Conservation (phyloP, 2,888 invertebrate genomes). For the Mechanitis messenoides region DNA sequence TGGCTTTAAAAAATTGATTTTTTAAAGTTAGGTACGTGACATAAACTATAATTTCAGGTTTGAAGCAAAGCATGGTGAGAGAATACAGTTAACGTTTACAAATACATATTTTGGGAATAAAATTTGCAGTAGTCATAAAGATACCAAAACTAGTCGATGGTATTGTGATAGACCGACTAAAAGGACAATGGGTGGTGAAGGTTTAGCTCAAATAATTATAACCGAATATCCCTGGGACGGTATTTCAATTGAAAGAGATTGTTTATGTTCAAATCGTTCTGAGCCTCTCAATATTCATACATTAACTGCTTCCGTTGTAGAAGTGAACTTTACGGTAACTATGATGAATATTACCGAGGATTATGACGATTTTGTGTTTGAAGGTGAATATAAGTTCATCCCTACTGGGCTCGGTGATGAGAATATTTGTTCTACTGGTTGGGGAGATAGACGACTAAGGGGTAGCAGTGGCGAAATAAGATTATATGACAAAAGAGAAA, state of each 20-base stretch:
- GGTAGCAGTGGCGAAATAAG: slow-evolving; percentile 86
- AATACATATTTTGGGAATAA: slow-evolving; percentile 83
- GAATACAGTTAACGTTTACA: slow-evolving; percentile 82
- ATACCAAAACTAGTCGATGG: slow-evolving; percentile 81
- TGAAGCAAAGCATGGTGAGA: slow-evolving; percentile 81
- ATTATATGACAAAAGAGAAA: slow-evolving; percentile 78
- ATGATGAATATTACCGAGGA: slow-evolving; percentile 89
- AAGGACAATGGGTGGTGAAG: slow-evolving; percentile 68
- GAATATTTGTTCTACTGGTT: slow-evolving; percentile 79
- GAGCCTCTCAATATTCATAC: slow-evolving; percentile 81
- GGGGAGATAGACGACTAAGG: slow-evolving; percentile 79
- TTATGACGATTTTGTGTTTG: slow-evolving; percentile 86
- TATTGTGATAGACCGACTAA: slow-evolving; percentile 77
- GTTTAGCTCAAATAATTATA: slow-evolving; percentile 78
- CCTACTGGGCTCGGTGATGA: slow-evolving; percentile 75
- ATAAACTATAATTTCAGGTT: slow-evolving; percentile 62
- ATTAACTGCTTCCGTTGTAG: slow-evolving; percentile 81
- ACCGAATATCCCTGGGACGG: slow-evolving; percentile 84
- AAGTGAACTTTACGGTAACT: slow-evolving; percentile 84
- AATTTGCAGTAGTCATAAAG: slow-evolving; percentile 80
- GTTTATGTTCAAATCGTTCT: slow-evolving; percentile 83
- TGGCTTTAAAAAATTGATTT: background rate
- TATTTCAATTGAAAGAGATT: slow-evolving; percentile 81
- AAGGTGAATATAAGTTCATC: slow-evolving; percentile 82
- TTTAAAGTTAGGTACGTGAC: background rate